Conservation (phyloP, 1,140 invertebrate genomes). For the Carcinoscorpius rotundicauda region DNA sequence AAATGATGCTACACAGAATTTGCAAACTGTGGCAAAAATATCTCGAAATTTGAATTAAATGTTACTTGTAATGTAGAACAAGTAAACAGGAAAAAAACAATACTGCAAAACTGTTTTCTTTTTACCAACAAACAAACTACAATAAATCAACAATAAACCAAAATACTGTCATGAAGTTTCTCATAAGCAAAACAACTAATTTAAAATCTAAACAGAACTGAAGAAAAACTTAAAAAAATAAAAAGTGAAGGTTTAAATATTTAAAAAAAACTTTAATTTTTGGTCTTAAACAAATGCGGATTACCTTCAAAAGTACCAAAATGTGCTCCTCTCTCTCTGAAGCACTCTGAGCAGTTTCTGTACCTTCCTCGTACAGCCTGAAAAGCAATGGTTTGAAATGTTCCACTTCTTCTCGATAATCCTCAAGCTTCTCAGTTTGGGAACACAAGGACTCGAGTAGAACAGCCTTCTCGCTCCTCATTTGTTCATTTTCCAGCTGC, state of each 20-base stretch:
- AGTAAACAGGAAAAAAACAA: no score
- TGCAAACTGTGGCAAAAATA: no score
- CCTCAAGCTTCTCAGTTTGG: constrained; percentile 81
- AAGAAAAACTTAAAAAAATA: neutral
- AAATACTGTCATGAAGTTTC: no score
- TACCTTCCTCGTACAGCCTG: constrained; percentile 23
- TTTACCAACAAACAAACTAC: no score
- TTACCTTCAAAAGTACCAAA: constrained; percentile 62
- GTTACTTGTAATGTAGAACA: no score
- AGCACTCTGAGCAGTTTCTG: constrained; percentile 35
- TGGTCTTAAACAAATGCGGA: neutral
- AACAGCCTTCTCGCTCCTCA: constrained; percentile 75
- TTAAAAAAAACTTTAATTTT: no score
- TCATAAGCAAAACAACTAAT: no score
- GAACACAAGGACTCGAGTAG: constrained; percentile 76
- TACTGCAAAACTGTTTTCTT: no score
- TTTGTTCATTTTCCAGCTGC: constrained; percentile 70
- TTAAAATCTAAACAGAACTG: neutral
- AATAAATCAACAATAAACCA: no score
- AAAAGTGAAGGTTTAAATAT: neutral
- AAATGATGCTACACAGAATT: no score
- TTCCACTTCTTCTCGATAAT: constrained; percentile 38
- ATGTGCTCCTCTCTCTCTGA: constrained; percentile 69
- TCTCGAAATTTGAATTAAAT: no score
- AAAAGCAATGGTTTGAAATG: constrained; percentile 31